Evolutionary conservation across 2,888 invertebrate genomes (phyloP), one percentile per base, ranked within the genome.

Genomic region (Eugnorisma glareosa): DNA sequence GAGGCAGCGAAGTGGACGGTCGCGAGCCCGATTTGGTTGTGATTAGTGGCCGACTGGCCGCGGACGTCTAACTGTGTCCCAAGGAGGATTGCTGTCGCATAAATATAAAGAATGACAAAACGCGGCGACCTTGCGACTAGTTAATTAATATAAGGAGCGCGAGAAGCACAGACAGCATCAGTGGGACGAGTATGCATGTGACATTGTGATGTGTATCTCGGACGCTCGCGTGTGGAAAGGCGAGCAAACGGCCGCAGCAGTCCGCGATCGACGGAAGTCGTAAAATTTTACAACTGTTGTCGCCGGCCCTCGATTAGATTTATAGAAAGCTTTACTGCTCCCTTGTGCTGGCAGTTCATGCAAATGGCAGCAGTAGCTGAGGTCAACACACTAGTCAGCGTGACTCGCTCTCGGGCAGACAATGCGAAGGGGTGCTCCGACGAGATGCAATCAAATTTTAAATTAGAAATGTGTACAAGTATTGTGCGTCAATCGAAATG

Each of bases 301-400:
- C 84, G 87, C 82, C 77, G 90, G 89, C 86, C 90, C 92, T 91
- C 88, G 87, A 85, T 86, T 89, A 90, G 90, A 91, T 91, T 91
- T 92, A 93, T 92, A 93, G 91, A 93, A 91, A 92, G 91, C 91
- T 93, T 92, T 93, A 93, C 91, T 88, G 90, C 88, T 89, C 89
- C 86, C 88, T 84, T 75, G 82, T 86, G 84, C 83, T 85, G 75
- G 75, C 64, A 64, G 64, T 83, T 86, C 84, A 91, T 88, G 90
- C 88, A 90, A 91, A 91, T 89, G 85, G 67, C 74, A 74, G 66
- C 70, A 79, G 75, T 73, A 54, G 73, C 80, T 75, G 87, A 89
- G 90, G 90, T 92, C 91, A 89, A 88, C 85, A 89, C 75, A 86
- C 86, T 74, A 86, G 89, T 82, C 86, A 83, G 79, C 84, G 79